Evolutionary conservation across 2,888 invertebrate genomes (phyloP).

Genomic region (Amblyjoppa proteus): DNA sequence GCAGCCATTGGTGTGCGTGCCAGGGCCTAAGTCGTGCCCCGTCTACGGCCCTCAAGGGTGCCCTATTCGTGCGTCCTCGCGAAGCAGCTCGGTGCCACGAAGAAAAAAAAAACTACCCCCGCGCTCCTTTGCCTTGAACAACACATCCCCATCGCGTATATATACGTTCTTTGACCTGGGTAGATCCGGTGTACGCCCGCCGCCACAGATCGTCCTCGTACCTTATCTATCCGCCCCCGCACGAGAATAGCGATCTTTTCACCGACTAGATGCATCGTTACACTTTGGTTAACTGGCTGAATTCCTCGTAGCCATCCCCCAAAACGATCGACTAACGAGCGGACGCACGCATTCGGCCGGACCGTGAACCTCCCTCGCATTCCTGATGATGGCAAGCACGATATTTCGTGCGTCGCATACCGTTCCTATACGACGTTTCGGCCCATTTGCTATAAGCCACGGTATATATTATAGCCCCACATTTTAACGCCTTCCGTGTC

Average conservation of each 20-base stretch:
- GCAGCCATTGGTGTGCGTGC: slow-evolving; percentile 71
- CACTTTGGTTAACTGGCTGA: slow-evolving; percentile 79
- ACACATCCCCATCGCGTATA: slow-evolving; percentile 40
- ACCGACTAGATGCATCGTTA: slow-evolving; percentile 80
- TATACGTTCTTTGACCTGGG: slow-evolving; percentile 52
- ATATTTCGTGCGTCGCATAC: slow-evolving; percentile 54
- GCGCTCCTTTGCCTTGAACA: slow-evolving; percentile 54
- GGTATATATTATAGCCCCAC: slow-evolving; percentile 33
- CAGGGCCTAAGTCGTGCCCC: slow-evolving; percentile 74
- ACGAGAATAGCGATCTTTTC: slow-evolving; percentile 74
- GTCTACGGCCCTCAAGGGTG: slow-evolving; percentile 80
- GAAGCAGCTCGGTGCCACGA: slow-evolving; percentile 55
- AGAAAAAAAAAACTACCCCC: slow-evolving; percentile 47
- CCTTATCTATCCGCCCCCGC: slow-evolving; percentile 56
- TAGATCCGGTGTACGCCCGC: slow-evolving; percentile 31
- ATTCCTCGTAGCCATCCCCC: slow-evolving; percentile 76
- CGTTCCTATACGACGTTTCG: slow-evolving; percentile 36
- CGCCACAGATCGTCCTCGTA: slow-evolving; percentile 64
- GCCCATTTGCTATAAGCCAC: slow-evolving; percentile 37
- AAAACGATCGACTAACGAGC: slow-evolving; percentile 79
- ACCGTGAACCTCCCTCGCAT: slow-evolving; percentile 64
- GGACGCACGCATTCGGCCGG: slow-evolving; percentile 73
- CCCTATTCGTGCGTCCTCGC: slow-evolving; percentile 74
- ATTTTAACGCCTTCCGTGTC: slow-evolving; percentile 1
- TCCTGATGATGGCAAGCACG: slow-evolving; percentile 63